A percentile compares a stretch with the other conserved stretches of the same genome.
Evolutionary conservation across 64 coral and sea anemone species (phyloP).

Genomic region (Stichodactyla helianthus): DNA sequence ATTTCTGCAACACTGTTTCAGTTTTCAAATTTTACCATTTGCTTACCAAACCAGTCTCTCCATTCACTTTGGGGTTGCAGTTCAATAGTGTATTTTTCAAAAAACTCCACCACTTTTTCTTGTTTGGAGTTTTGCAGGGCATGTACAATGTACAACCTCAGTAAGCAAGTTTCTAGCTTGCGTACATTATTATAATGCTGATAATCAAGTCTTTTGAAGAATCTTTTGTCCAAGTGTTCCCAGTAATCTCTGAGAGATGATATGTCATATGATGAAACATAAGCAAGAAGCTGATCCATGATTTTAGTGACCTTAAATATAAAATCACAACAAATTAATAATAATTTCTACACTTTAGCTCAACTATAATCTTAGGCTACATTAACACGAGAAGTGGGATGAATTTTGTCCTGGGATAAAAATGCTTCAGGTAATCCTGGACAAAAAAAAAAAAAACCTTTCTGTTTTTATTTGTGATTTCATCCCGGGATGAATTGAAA

Average conservation of each 20-base stretch:
- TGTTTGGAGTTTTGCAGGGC: conserved; percentile 89
- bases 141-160: conserved; percentile 88
- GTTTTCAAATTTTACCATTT: not conserved
- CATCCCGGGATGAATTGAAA: too few species aligned
- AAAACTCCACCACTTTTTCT: conserved; percentile 95
- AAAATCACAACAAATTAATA: not conserved
- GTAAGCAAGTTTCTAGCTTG: conserved; percentile 90
- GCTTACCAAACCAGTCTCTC: conserved; percentile 99
- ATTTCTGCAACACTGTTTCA: not conserved
- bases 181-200: conserved; percentile 83
- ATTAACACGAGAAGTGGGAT: too few species aligned
- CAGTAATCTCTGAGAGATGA: conserved; percentile 70
- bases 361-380: too few species aligned
- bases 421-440: too few species aligned
- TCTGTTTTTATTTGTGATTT: too few species aligned
- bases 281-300: conserved; percentile 74
- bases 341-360: not conserved
- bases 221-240: conserved; percentile 77
- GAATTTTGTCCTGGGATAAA: too few species aligned
- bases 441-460: too few species aligned
- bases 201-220: conserved; percentile 94
- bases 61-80: conserved; percentile 90
- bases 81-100: conserved; percentile 91
- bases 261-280: conserved; percentile 78
- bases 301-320: conserved; percentile 86